These are phyloP conservation scores for Exocentrus adspersus DNA, from an alignment of 2,888 invertebrate genomes.

Conservation along the genomic window DNA sequence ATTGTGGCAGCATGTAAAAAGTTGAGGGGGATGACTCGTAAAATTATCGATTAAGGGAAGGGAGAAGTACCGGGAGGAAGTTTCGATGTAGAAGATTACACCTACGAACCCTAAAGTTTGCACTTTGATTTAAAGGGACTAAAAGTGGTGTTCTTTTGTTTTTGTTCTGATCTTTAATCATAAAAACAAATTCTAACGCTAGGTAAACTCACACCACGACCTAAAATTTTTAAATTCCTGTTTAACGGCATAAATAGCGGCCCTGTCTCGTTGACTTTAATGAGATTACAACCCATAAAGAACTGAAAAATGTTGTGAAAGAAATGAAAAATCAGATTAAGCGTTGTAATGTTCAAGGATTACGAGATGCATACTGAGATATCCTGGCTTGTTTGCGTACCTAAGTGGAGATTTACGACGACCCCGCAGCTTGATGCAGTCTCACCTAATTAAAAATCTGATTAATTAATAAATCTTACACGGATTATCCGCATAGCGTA, in stretches of 20 bases:
- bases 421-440: conserved; percentile 22
- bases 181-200: no score
- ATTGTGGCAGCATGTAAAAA: conserved; percentile 7
- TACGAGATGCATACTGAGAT: conserved; percentile 31
- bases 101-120: not conserved
- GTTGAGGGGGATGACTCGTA: conserved; percentile 7
- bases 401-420: conserved; percentile 28
- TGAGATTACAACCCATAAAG: not conserved
- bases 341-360: conserved; percentile 26
- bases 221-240: not conserved
- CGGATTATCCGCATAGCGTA: not conserved
- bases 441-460: conserved; percentile 11
- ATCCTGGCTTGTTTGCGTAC: conserved; percentile 31
- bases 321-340: conserved; percentile 8
- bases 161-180: no score
- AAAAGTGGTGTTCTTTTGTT: not conserved
- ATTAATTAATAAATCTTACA: not conserved
- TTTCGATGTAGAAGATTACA: not conserved
- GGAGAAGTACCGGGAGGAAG: not conserved
- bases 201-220: no score
- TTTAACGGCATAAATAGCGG: not conserved
- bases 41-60: conserved; percentile 1
- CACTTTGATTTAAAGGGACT: not conserved
- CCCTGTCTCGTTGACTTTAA: not conserved
- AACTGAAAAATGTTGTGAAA: not conserved